These are phyloP conservation scores for Caenorhabditis latens DNA, from an alignment of 1,140 invertebrate species.

Conservation along the genomic window DNA sequence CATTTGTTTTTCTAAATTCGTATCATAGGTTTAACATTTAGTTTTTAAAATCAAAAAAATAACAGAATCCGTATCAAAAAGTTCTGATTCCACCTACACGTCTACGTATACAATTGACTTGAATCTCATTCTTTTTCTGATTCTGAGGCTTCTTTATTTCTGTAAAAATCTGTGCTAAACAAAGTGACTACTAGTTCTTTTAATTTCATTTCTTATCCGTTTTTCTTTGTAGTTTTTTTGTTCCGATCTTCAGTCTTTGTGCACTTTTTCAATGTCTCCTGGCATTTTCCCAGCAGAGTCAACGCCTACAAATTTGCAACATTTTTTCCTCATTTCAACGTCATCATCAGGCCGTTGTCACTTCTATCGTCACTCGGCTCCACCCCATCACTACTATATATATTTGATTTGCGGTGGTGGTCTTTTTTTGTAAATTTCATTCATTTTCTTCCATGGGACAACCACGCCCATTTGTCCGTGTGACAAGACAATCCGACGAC, in stretches of 20 bases:
- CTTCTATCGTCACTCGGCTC: no score
- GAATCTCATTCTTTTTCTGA: no score
- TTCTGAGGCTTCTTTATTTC: no score
- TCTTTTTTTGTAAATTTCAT: not conserved
- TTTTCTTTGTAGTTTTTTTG: not conserved
- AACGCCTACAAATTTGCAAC: slow-evolving; percentile 45
- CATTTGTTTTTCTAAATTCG: no score
- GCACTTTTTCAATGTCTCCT: not conserved
- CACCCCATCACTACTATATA: not conserved
- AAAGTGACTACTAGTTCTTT: not conserved
- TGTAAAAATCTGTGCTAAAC: not conserved
- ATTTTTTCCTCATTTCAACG: slow-evolving; percentile 15
- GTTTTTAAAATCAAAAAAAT: no score
- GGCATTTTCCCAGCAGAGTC: not conserved
- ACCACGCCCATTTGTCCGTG: not conserved
- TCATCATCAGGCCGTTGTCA: not conserved
- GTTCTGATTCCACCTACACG: no score
- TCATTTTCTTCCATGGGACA: not conserved
- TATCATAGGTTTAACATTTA: no score
- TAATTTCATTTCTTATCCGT: not conserved
- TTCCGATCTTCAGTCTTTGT: slow-evolving; percentile 47
- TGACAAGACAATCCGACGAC: not conserved
- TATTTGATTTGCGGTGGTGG: slow-evolving; percentile 16
- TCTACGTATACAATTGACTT: no score
- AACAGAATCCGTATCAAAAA: no score